Percentiles rank a stretch among this genome's conserved stretches.
These are phyloP conservation scores for Brachyopa scutellaris DNA, from an alignment of 2,888 invertebrate genomes.

Conservation along the genomic window DNA sequence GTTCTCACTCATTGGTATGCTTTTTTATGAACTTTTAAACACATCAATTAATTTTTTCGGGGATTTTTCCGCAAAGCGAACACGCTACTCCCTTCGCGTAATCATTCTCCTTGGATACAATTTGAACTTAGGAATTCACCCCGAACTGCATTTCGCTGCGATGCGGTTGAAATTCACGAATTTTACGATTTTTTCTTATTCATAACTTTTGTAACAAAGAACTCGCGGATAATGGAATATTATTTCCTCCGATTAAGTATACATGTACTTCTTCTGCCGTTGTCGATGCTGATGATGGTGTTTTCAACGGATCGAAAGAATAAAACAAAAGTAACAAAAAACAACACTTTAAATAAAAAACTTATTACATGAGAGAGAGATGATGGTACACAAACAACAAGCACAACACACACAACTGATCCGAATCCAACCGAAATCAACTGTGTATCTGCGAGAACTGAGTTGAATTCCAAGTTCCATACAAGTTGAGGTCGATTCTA, in stretches of 20 bases:
- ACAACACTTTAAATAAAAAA: slow-evolving; percentile 42
- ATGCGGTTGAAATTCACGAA: slow-evolving; percentile 10
- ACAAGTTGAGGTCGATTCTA: slow-evolving; percentile 26
- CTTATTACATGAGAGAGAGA: slow-evolving; percentile 66
- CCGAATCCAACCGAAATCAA: slow-evolving; percentile 57
- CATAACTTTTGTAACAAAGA: slow-evolving; percentile 62
- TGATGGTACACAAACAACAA: slow-evolving; percentile 61
- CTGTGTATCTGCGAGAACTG: slow-evolving; percentile 70
- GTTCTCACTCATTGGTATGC: slow-evolving; percentile 8
- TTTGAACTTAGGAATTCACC: slow-evolving; percentile 8
- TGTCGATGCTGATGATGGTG: slow-evolving; percentile 35
- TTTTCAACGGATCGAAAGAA: slow-evolving; percentile 64
- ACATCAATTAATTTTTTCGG: not conserved
- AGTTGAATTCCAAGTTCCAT: too few relatives aligned
- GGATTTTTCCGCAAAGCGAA: not conserved
- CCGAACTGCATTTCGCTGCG: slow-evolving; percentile 42
- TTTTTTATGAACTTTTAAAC: not conserved
- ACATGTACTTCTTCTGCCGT: slow-evolving; percentile 40
- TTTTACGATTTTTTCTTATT: slow-evolving; percentile 32
- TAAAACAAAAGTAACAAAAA: slow-evolving; percentile 60
- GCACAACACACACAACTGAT: slow-evolving; percentile 16
- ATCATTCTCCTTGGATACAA: not conserved
- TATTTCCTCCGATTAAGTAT: slow-evolving; percentile 36
- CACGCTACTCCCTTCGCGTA: slow-evolving; percentile 46
- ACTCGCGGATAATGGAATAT: slow-evolving; percentile 57